These are phyloP conservation scores for Cydia pomonella DNA, from an alignment of 1,140 invertebrate species.

Conservation along the genomic window DNA sequence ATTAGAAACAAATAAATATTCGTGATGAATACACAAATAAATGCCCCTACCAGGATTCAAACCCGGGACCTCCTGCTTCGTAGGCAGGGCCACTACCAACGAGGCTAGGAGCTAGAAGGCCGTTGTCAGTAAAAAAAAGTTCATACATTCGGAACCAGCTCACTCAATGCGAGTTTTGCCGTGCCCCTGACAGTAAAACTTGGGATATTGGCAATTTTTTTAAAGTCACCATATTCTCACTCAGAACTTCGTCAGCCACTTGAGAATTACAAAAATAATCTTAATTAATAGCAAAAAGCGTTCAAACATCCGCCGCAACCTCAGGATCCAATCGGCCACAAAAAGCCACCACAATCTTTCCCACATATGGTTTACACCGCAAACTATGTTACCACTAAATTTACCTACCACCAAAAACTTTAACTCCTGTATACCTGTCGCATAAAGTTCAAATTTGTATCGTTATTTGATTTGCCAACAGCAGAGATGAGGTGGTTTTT, in stretches of 20 bases:
- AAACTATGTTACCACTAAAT: slow-evolving; percentile 23
- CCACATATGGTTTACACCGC: slow-evolving; percentile 66
- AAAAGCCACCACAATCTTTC: slow-evolving; percentile 68
- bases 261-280: slow-evolving; percentile 51
- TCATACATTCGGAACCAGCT: no score
- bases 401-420: slow-evolving; percentile 13
- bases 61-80: no score
- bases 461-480: slow-evolving; percentile 19
- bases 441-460: slow-evolving; percentile 28
- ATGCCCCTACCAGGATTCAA: no score
- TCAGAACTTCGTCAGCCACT: not conserved
- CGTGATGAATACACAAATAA: no score
- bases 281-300: slow-evolving; percentile 67
- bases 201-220: no score
- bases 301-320: slow-evolving; percentile 65
- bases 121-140: no score
- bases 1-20: no score
- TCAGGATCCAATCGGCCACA: slow-evolving; percentile 52
- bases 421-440: slow-evolving; percentile 39
- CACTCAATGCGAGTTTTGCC: no score
- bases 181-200: no score
- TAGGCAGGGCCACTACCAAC: no score
- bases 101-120: no score
- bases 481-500: slow-evolving; percentile 35
- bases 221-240: not conserved